Percentiles rank a stretch among this genome's conserved stretches.
Evolutionary conservation across 2,888 invertebrate species (phyloP).

Genomic region (Octonoba sinensis): DNA sequence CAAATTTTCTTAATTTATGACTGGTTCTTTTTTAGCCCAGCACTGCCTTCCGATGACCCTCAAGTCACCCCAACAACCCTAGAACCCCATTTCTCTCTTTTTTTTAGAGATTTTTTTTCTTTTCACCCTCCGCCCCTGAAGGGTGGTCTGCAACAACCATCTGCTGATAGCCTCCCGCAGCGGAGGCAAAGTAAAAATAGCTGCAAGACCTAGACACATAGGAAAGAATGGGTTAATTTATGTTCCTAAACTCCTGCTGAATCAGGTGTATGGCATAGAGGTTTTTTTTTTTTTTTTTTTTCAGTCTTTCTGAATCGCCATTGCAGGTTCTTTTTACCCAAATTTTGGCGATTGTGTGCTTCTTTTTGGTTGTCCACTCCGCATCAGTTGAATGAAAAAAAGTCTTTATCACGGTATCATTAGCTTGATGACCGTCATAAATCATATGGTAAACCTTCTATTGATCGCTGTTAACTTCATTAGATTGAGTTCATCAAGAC

Average conservation of each 20-base stretch:
- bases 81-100: neutral
- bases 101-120: constrained; percentile 26
- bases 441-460: no score
- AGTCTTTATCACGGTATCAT: no score
- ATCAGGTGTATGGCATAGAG: constrained; percentile 5
- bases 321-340: no score
- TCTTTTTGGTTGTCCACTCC: no score
- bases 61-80: constrained; percentile 1
- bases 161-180: constrained; percentile 29
- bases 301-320: no score
- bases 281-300: no score
- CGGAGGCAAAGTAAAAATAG: constrained; percentile 16
- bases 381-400: no score
- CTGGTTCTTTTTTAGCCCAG: constrained; percentile 25
- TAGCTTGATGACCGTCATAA: no score
- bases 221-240: constrained; percentile 34
- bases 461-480: no score
- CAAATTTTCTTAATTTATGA: constrained; percentile 51
- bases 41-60: constrained; percentile 26
- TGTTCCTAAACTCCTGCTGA: neutral
- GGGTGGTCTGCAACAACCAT: constrained; percentile 31
- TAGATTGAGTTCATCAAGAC: no score
- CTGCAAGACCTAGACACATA: neutral
- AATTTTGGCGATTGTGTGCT: no score
- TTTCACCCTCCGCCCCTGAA: constrained; percentile 1